phyloP scores from a whole-genome alignment of 1,140 invertebrate species.

The Triops cancriformis region DNA sequence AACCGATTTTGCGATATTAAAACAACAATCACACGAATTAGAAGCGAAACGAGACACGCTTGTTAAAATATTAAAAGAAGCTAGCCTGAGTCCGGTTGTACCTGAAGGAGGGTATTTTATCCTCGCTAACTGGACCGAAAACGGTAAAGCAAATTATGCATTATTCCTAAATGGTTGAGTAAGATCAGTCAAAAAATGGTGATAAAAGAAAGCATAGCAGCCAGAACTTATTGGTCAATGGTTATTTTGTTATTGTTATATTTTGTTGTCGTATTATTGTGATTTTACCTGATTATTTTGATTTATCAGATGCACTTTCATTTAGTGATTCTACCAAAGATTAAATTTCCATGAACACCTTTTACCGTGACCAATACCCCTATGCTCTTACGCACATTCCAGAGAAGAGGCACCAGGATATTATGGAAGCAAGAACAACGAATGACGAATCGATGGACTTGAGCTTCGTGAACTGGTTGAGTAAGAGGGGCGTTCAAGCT shows the following conservation, averaged over 20 bases:
- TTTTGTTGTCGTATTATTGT: too few species aligned
- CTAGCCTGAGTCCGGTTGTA: constrained; percentile 83
- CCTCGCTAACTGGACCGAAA: constrained; percentile 75
- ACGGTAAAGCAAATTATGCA: background rate
- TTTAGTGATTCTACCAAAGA: too few species aligned
- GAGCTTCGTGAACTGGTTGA: constrained; percentile 61
- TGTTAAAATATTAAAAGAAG: constrained; percentile 49
- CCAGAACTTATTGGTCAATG: too few species aligned
- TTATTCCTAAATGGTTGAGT: too few species aligned
- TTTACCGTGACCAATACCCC: too few species aligned
- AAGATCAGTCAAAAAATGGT: too few species aligned
- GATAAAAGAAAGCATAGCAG: too few species aligned
- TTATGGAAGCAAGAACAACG: background rate
- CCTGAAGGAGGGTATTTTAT: constrained; percentile 98
- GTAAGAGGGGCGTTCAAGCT: constrained; percentile 67
- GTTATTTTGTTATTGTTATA: too few species aligned
- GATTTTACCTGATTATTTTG: too few species aligned
- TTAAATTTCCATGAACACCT: too few species aligned
- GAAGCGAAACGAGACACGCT: constrained; percentile 76
- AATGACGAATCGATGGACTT: background rate
- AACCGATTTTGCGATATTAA: constrained; percentile 39
- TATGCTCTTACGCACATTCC: background rate
- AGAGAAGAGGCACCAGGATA: background rate
- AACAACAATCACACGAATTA: constrained; percentile 65
- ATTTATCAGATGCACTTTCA: too few species aligned